These are phyloP conservation scores for Macropis europaea DNA, from an alignment of 2,888 invertebrate genomes.

Conservation along the genomic window DNA sequence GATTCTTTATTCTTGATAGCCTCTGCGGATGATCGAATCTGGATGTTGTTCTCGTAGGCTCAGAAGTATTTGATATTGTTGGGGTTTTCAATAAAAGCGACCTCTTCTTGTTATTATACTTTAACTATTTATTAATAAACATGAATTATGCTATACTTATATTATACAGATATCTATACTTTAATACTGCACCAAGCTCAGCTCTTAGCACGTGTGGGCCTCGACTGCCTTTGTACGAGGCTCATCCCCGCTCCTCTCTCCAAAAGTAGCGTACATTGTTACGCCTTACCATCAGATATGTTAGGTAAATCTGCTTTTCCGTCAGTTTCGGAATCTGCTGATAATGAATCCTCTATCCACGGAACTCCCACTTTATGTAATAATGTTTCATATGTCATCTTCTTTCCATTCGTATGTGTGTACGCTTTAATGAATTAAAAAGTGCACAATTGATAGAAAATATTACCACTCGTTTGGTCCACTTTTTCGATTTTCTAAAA, in stretches of 20 bases:
- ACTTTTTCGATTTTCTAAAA: constrained; percentile 17
- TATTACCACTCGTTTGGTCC: constrained; percentile 19
- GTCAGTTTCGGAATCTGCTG: neutral
- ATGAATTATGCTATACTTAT: too few relatives aligned
- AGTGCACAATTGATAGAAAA: constrained; percentile 23
- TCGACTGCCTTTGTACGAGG: too few relatives aligned
- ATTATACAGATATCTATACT: too few relatives aligned
- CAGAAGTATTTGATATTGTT: neutral
- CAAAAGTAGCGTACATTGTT: too few relatives aligned
- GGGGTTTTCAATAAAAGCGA: too few relatives aligned
- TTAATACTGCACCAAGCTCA: too few relatives aligned
- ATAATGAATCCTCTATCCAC: constrained; percentile 1
- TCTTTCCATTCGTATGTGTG: constrained; percentile 7
- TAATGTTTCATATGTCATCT: constrained; percentile 12
- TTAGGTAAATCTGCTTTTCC: neutral
- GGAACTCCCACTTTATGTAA: constrained; percentile 46
- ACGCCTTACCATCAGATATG: too few relatives aligned
- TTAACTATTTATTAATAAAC: too few relatives aligned
- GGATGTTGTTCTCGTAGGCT: neutral
- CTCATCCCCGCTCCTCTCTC: too few relatives aligned
- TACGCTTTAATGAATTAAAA: constrained; percentile 25
- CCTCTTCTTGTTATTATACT: too few relatives aligned
- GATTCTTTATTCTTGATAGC: neutral
- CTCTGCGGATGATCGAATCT: too few relatives aligned
- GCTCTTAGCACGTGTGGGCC: too few relatives aligned